Base-by-base conservation (phyloP, 2,797 vertebrate genomes). In the Selene dorsalis region DNA sequence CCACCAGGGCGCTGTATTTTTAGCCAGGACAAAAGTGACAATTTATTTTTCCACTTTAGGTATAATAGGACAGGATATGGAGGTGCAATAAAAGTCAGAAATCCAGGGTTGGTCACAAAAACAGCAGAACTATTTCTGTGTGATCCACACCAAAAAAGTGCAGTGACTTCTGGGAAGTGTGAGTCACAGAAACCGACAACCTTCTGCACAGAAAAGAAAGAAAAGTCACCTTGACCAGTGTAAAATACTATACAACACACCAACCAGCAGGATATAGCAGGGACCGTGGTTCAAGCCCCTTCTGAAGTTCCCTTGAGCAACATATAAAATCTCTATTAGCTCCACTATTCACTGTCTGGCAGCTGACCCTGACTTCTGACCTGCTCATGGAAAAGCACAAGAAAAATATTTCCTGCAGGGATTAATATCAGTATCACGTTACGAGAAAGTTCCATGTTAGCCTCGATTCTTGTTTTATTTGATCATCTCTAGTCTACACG, bases 1-100 rank as follows among this genome's bases (percentile, higher is more conserved):
- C 80, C 77, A 79, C 70, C 55, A 77, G 83, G 69, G 55, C 5
- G 61, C 61, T 90, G 82, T 89, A 93, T 92, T 94, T 94, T 92
- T 87, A 93, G 88, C 70, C 45, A 52, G 66, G 59, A 79, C 60
- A 83, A 89, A 82, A 83, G 65, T 43, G 56, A 73, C 71, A 86
- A 89, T 85, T 61, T 76, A 82, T 83, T 76, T 39, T 65, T 66
- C 55, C 55, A 66, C 39, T 75, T 86, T 38, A 57, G 59, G 64
- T 57, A 87, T 75, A 83, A 77, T 53, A 30, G 72, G 57, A 50
- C 30, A 61, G 69, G 57, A 68, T 61, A 72, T 32, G 20, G 39
- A 69, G 39, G 38, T 60, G 50, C 57, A 62, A 62, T 4, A 60
- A 8, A 73, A 58, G 50, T 69, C 18, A 41, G 38, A 79, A 74